A percentile compares a stretch with the other conserved stretches of the same genome.
These are phyloP conservation scores for Donacobius atricapilla DNA, from an alignment of 2,113 vertebrate genomes.

Conservation along the genomic window DNA sequence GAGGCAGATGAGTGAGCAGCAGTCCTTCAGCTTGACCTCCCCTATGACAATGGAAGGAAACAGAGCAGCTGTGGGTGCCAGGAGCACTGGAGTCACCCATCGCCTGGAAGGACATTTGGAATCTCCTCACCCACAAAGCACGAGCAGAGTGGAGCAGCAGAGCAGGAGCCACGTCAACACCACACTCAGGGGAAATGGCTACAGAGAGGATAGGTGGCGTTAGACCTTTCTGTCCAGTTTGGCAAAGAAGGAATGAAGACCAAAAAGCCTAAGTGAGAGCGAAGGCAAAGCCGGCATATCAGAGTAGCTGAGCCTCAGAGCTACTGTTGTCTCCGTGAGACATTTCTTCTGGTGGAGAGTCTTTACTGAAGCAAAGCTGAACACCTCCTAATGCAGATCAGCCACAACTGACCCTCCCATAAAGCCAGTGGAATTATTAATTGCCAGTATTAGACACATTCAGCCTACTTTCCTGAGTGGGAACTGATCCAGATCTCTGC, in stretches of 20 bases:
- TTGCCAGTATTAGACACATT: not conserved
- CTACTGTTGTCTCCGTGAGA: not conserved
- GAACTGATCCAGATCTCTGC: conserved; percentile 16
- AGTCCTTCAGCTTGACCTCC: not conserved
- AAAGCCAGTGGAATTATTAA: conserved; percentile 12
- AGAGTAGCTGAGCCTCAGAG: not conserved
- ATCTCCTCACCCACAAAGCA: not conserved
- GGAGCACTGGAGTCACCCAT: not conserved
- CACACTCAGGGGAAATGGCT: not conserved
- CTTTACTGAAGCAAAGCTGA: not conserved
- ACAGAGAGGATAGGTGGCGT: not conserved
- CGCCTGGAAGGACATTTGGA: not conserved
- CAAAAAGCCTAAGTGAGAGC: not conserved
- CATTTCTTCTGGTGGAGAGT: not conserved
- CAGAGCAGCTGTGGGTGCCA: not conserved
- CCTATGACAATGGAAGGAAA: conserved; percentile 45
- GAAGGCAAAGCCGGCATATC: not conserved
- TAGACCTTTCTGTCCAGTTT: not conserved
- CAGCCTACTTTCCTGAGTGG: not conserved
- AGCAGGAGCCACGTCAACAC: rapidly evolving
- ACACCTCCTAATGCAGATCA: not conserved
- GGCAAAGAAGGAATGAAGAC: not conserved
- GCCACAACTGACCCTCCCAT: not conserved
- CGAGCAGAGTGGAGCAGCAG: not conserved
- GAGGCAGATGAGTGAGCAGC: not conserved